Conservation (phyloP, 1,140 invertebrate genomes). For the Drosophila gunungcola region DNA sequence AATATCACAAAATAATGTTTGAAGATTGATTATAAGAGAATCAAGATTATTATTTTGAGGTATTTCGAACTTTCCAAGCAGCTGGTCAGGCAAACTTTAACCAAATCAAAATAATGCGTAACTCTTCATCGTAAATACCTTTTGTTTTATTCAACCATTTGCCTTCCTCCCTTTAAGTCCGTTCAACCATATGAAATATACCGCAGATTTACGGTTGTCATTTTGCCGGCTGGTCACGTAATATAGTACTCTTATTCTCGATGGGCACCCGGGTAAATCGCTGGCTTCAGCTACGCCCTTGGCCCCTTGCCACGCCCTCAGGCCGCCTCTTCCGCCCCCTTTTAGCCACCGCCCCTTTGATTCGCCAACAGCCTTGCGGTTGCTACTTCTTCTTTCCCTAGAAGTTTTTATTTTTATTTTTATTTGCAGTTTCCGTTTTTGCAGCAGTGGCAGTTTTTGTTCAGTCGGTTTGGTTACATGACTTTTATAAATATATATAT, state of each 20-base stretch:
- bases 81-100: background rate
- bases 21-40: no score
- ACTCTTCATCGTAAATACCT: background rate
- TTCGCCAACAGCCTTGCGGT: constrained; percentile 37
- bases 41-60: no score
- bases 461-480: constrained; percentile 58
- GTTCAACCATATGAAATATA: constrained; percentile 71
- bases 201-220: constrained; percentile 80
- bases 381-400: constrained; percentile 34
- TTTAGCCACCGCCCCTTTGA: constrained; percentile 4
- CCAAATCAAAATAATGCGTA: background rate
- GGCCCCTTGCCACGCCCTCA: constrained; percentile 32
- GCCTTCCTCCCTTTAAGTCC: constrained; percentile 5
- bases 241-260: constrained; percentile 66
- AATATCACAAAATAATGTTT: no score
- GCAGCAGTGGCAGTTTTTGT: constrained; percentile 63
- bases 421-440: constrained; percentile 78
- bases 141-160: constrained; percentile 1
- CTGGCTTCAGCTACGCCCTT: constrained; percentile 38
- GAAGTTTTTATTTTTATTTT: constrained; percentile 71
- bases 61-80: background rate
- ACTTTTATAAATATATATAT: constrained; percentile 50
- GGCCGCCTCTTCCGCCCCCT: background rate
- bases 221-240: constrained; percentile 68
- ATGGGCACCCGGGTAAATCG: constrained; percentile 23